Evolutionary conservation across 2,797 vertebrate species (phyloP).

Genomic region (Smutsia temminckii): DNA sequence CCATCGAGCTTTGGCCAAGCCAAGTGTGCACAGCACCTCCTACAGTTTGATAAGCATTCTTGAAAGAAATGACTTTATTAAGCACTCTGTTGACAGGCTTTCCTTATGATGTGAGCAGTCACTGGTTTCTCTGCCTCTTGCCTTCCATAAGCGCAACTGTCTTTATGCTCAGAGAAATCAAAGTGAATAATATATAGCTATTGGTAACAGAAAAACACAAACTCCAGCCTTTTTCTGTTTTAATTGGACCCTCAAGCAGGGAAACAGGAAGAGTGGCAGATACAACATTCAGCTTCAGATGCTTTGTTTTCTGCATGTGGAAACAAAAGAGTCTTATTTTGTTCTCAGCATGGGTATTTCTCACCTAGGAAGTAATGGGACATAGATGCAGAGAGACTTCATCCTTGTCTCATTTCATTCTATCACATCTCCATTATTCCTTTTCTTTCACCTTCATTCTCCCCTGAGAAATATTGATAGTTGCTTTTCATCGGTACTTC

Average conservation of each 20-base stretch:
- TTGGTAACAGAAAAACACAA: slow-evolving; percentile 72
- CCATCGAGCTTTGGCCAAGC: background rate
- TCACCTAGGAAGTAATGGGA: slow-evolving; percentile 36
- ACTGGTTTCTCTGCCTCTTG: slow-evolving; percentile 56
- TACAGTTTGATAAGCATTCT: slow-evolving; percentile 24
- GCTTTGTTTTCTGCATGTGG: slow-evolving; percentile 57
- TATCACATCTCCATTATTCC: slow-evolving; percentile 40
- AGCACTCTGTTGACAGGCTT: slow-evolving; percentile 45
- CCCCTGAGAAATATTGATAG: slow-evolving; percentile 38
- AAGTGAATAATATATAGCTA: slow-evolving; percentile 75
- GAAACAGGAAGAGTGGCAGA: slow-evolving; percentile 66
- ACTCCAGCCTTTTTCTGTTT: slow-evolving; percentile 72
- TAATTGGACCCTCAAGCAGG: slow-evolving; percentile 78
- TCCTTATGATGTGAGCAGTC: slow-evolving; percentile 65
- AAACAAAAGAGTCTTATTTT: slow-evolving; percentile 55
- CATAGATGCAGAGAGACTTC: slow-evolving; percentile 24
- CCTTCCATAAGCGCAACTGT: slow-evolving; percentile 56
- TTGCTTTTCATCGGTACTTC: slow-evolving; percentile 15
- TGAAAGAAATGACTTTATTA: slow-evolving; percentile 54
- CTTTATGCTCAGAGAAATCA: slow-evolving; percentile 71
- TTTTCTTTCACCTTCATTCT: slow-evolving; percentile 47
- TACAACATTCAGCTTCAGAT: slow-evolving; percentile 33
- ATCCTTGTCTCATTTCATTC: slow-evolving; percentile 45
- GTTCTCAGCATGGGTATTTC: slow-evolving; percentile 47
- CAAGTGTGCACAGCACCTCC: background rate